These are phyloP conservation scores for Aplysia californica DNA, from an alignment of 1,140 invertebrate genomes.

Conservation along the genomic window DNA sequence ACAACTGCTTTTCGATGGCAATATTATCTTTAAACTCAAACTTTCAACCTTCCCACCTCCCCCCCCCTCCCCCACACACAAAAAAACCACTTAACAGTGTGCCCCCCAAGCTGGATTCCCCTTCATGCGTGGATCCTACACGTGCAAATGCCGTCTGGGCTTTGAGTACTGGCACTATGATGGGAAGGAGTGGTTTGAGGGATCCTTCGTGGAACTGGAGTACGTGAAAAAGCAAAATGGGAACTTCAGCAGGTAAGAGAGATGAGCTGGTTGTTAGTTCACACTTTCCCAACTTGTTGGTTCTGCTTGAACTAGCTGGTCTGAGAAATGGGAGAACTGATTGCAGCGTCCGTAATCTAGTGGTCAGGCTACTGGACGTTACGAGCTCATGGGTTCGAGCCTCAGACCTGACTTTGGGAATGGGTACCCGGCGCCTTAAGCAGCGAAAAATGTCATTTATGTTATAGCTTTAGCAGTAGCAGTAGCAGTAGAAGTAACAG, in stretches of 20 bases:
- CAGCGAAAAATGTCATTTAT: too few relatives aligned
- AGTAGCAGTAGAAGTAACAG: too few relatives aligned
- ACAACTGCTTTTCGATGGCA: too few relatives aligned
- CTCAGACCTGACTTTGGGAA: neutral
- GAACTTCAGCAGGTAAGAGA: slow-evolving; percentile 45
- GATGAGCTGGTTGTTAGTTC: neutral
- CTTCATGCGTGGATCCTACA: slow-evolving; percentile 46
- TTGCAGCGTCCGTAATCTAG: neutral
- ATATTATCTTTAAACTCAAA: neutral
- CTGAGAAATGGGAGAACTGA: neutral
- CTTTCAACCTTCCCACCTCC: neutral
- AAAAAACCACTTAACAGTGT: slow-evolving; percentile 36
- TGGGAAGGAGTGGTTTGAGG: slow-evolving; percentile 48
- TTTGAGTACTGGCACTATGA: slow-evolving; percentile 51
- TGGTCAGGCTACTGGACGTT: neutral
- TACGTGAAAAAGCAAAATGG: slow-evolving; percentile 47
- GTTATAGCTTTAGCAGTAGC: too few relatives aligned
- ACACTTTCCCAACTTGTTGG: neutral
- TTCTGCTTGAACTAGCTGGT: neutral
- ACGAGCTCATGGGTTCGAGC: neutral
- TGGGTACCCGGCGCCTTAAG: too few relatives aligned
- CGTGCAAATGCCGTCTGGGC: slow-evolving; percentile 47
- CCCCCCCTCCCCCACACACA: too few relatives aligned
- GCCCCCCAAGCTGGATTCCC: slow-evolving; percentile 33
- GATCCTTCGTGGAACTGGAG: slow-evolving; percentile 48